Evolutionary conservation across 2,113 vertebrate genomes (phyloP), one percentile per base, ranked within the genome.

Genomic region (Myrmecophaga tridactyla): DNA sequence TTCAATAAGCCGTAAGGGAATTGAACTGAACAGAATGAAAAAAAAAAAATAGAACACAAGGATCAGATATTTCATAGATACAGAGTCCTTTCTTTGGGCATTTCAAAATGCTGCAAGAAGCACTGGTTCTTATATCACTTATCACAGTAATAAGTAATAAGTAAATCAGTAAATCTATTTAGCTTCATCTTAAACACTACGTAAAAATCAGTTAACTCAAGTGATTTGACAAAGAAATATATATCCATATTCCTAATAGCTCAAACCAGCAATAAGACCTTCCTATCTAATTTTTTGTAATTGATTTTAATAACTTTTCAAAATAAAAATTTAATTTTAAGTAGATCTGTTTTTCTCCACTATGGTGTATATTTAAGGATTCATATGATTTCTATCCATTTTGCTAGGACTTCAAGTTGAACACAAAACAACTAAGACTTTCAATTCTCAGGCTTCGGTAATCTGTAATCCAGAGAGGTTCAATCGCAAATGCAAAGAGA

Each of bases 131-230:
- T 8, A 0, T 36, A 43, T 53, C 67, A 82, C 34, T 78, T 21
- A 34, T n/a, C 39, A 17, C 46, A n/a, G n/a, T n/a, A n/a, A n/a
- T n/a, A n/a, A n/a, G n/a, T n/a, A n/a, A n/a, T n/a, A n/a, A n/a
- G n/a, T n/a, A n/a, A n/a, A n/a, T 27, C 63, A 48, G 67, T 53
- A 95, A 58, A 86, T 84, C 51, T 60, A 76, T 36, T 80, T 69
- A 81, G n/a, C 53, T 89, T 87, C 36, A 90, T 82, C 75, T 90
- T 81, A 76, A 95, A 94, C 92, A 36, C n/a, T 77, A 85, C 41
- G 53, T 75, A 65, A 72, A 80, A 94, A 95, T 80, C 23, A 86
- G 2, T 78, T 18, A 89, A 94, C 2, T 21, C 75, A 27, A 46
- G 48, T 78, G 41, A 96, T 56, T 89, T 87, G 29, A 89, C 43